Base-by-base conservation (phyloP, 2,797 vertebrate species). In the Protonibea diacanthus region DNA sequence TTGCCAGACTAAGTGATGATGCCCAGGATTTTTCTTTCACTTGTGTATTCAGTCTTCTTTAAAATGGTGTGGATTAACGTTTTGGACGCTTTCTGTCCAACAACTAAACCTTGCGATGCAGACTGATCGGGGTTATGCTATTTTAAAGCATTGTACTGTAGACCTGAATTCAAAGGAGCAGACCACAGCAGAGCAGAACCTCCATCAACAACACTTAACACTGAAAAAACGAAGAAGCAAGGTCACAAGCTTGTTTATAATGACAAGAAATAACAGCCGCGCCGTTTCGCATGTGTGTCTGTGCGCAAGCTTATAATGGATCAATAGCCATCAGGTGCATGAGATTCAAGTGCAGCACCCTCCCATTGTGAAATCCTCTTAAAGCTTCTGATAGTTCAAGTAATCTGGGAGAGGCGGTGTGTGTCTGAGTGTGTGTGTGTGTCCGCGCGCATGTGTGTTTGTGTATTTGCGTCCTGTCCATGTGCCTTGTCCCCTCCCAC, bases 311-410 rank as follows among this genome's bases (percentile, higher is more conserved):
- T 91, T 83, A 82, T 72, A 59, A 58, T 77, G 82, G 88, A 92
- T 94, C 91, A 92, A 92, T 91, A 81, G 77, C 86, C 84, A 88
- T 87, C 86, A 92, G 91, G 89, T 90, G 77, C 88, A 86, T 76
- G 80, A 80, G 89, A 91, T 86, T 91, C 88, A 78, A 88, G 85
- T 80, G 78, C 81, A 78, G 73, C 86, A 74, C 68, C 80, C 83
- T 71, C 76, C 81, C 81, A 87, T 74, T 65, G 85, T 78, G 77
- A 89, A 93, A 94, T 92, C 92, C 91, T 92, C 88, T 92, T 91
- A 93, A 88, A 88, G 86, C 90, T 71, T 59, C 81, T 83, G 91
- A 89, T 86, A 88, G 88, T 86, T 91, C 72, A 74, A 85, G 91
- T 92, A 90, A 94, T 93, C 91, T 90, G 81, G 76, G 57, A 81